Evolutionary conservation across 2,888 invertebrate species (phyloP), one percentile per base, ranked within the genome.

Genomic region (Acanthococcus lagerstroemiae): DNA sequence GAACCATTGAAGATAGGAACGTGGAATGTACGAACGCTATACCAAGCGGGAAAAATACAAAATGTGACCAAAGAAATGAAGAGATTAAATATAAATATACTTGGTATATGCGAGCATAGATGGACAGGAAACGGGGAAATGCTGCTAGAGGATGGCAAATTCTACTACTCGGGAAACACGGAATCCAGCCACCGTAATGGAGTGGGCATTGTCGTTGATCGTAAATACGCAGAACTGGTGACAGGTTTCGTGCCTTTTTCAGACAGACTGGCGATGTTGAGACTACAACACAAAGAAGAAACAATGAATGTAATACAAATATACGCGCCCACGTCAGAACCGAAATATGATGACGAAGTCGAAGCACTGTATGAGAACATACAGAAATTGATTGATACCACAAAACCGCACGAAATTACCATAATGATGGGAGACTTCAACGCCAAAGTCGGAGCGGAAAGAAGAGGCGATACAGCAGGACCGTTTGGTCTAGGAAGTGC

Each of bases 381-480:
- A 45, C 30, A 65, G 22, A 48, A 44, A 46, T 19, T 48, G 25
- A 26, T 48, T 19, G 56, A 17, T 12, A 9, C 30, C n/a, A 52
- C 54, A 17, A 66, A 66, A 25, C 15, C 21, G 26, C 27, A 58
- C 19, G 58, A 66, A 27, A 44, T 57, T 24, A 45, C 22, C 19
- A 50, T 58, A 6, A 55, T 66, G 12, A 58, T 66, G 25, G 66
- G 66, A 22, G 58, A 66, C 50, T 21, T 66, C 15, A 66, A 66
- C 37, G 57, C 52, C 15, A 58, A 26, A 58, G 24, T 58, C 15
- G 66, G 58, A 58, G 37, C 19, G 50, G 66, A 52, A 50, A 52
- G 30, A 46, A 27, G 30, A 56, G 46, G 46, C 55, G 48, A 26
- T 9, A 46, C 46, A 26, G 65, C 56, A 7, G 56, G 65, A 19